Percentiles rank a stretch among this genome's conserved stretches.
Conservation (phyloP, 2,797 vertebrate species). For the Chelidonichthys spinosus region DNA sequence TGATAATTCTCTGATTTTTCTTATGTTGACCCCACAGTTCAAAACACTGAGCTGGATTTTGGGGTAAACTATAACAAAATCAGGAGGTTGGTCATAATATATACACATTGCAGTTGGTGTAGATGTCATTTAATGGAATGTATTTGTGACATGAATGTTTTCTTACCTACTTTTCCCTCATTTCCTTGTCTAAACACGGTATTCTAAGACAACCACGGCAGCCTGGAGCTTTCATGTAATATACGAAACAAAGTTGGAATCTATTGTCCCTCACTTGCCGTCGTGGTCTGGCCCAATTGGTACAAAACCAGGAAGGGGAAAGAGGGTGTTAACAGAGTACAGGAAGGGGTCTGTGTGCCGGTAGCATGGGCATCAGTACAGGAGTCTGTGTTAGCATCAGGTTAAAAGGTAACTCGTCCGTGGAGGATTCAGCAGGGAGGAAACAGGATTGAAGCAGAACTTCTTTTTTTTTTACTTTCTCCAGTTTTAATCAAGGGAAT, state of each 20-base stretch:
- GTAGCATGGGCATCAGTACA: constrained; percentile 57
- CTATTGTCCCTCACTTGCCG: constrained; percentile 27
- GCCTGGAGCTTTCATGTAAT: not conserved
- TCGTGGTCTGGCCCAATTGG: constrained; percentile 92
- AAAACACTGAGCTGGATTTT: constrained; percentile 3
- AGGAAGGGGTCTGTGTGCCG: constrained; percentile 55
- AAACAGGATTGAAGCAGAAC: constrained; percentile 39
- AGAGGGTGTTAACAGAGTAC: constrained; percentile 70
- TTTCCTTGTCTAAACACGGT: constrained; percentile 2
- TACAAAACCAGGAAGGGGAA: constrained; percentile 87
- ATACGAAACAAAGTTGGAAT: not conserved
- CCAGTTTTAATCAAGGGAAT: constrained; percentile 48
- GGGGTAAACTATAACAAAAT: constrained; percentile 38
- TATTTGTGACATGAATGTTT: constrained; percentile 6
- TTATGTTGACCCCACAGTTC: constrained; percentile 8
- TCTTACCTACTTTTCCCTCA: constrained; percentile 15
- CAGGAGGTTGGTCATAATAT: constrained; percentile 7
- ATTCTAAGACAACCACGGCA: not conserved
- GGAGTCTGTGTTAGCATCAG: constrained; percentile 68
- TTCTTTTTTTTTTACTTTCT: too few relatives aligned
- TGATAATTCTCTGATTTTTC: constrained; percentile 26
- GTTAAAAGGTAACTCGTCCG: constrained; percentile 66
- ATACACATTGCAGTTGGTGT: constrained; percentile 14
- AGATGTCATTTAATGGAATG: constrained; percentile 31
- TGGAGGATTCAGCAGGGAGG: constrained; percentile 49